phyloP scores from a whole-genome alignment of 2,888 invertebrate genomes.

The Diarsia mendica region DNA sequence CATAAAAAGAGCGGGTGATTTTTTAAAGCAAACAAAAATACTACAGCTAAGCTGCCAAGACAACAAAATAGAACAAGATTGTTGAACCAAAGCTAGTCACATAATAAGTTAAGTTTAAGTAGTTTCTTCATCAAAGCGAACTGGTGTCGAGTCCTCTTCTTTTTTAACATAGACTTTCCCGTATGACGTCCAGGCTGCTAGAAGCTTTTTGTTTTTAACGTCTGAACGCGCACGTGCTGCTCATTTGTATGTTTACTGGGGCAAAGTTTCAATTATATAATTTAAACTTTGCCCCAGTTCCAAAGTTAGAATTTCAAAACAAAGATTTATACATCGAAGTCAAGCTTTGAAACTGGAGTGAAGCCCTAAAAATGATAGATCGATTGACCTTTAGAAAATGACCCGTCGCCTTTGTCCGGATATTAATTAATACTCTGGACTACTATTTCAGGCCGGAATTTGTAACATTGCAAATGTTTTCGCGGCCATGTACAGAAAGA shows the following conservation, averaged over 20 bases:
- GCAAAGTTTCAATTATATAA: background rate
- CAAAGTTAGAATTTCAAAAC: background rate
- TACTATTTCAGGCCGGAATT: too few relatives aligned
- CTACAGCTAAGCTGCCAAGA: background rate
- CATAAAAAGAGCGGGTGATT: background rate
- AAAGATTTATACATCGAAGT: background rate
- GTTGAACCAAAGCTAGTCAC: background rate
- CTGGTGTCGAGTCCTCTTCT: background rate
- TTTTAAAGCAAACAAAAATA: background rate
- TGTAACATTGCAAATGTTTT: background rate
- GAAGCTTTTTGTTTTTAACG: background rate
- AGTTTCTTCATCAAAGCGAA: background rate
- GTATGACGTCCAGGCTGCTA: background rate
- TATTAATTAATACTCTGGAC: background rate
- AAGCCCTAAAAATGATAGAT: background rate
- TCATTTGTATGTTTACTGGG: too few relatives aligned
- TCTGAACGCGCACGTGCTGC: background rate
- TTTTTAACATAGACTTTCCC: background rate
- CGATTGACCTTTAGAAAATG: background rate
- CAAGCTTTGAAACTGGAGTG: background rate
- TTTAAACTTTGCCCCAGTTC: slow-evolving; percentile 2
- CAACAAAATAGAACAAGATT: background rate
- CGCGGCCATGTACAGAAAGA: background rate
- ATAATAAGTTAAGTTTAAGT: background rate
- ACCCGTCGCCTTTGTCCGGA: background rate